Percentiles rank a stretch among this genome's conserved stretches.
phyloP scores from a whole-genome alignment of 2,888 invertebrate species.

The Apotomis betuletana region DNA sequence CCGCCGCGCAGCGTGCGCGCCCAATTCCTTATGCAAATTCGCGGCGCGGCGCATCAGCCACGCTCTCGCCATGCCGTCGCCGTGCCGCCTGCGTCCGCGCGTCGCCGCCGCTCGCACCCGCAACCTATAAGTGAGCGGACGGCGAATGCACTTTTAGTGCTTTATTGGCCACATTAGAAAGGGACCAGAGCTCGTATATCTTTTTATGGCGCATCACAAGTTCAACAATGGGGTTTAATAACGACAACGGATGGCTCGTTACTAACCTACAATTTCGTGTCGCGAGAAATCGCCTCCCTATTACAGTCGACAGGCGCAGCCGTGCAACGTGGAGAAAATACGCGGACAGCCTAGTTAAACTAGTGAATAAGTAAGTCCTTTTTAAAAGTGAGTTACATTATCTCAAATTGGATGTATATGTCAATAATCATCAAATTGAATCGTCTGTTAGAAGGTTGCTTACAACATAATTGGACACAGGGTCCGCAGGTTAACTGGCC shows the following conservation, averaged over 20 bases:
- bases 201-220: slow-evolving; percentile 67
- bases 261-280: slow-evolving; percentile 66
- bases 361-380: neutral
- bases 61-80: slow-evolving; percentile 29
- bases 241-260: slow-evolving; percentile 70
- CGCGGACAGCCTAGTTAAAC: neutral
- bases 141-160: slow-evolving; percentile 68
- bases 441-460: slow-evolving; percentile 32
- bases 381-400: neutral
- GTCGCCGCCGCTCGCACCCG: slow-evolving; percentile 14
- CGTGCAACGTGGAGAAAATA: slow-evolving; percentile 64
- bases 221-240: slow-evolving; percentile 73
- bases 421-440: slow-evolving; percentile 19
- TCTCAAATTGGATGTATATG: neutral
- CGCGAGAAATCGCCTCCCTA: slow-evolving; percentile 67
- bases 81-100: slow-evolving; percentile 15
- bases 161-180: slow-evolving; percentile 75
- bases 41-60: slow-evolving; percentile 44
- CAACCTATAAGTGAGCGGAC: slow-evolving; percentile 53
- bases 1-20: slow-evolving; percentile 74
- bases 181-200: slow-evolving; percentile 60
- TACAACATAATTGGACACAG: slow-evolving; percentile 53
- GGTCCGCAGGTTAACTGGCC: slow-evolving; percentile 56
- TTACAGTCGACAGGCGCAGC: slow-evolving; percentile 65
- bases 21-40: slow-evolving; percentile 81